Base-by-base conservation (phyloP, 2,888 invertebrate genomes). In the Tethea ocularis region DNA sequence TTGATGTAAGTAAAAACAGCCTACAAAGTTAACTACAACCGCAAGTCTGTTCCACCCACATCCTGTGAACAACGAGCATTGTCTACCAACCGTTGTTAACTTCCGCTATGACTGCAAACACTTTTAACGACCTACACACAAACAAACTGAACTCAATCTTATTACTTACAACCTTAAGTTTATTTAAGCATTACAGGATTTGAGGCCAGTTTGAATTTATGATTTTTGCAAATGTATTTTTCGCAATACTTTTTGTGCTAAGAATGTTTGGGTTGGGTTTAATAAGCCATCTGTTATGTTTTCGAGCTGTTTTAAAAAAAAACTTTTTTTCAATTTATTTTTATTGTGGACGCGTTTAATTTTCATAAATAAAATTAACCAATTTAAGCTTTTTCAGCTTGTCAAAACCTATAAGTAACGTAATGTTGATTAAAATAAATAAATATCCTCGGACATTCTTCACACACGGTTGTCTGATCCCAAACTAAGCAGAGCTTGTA, bases 171-270 rank as follows among this genome's bases (percentile, higher is more conserved):
- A 0, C 29, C 57, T 72, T 77, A 69, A 72, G 71, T 59, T 59
- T 17, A 69, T 62, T 75, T 66, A 78, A 53, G 59, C 55, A 36
- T 57, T 55, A 8, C 38, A 60, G 23, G 36, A 26, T 23, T 56
- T 13, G 26, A 61, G 61, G 59, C 54, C 57, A 64, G 73, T 76
- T 77, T 69, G 83, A 83, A 88, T 88, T 89, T 88, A 88, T 84
- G 84, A 78, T 77, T 81, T 82, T 78, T 72, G 80, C 82, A 83
- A 88, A 87, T 85, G 82, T 82, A 78, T 84, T 85, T 33, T 87
- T 85, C 80, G 78, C 80, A 73, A 75, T 72, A 77, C 60, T 60
- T 72, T 69, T 70, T 75, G 80, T 74, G 78, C 78, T 70, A 63
- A 77, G 78, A 77, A 79, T 80, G 77, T 83, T 74, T 66, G 69